A percentile compares a stretch with the other conserved stretches of the same genome.
These are phyloP conservation scores for Melipona beecheii DNA, from an alignment of 2,888 invertebrate species.

Conservation along the genomic window DNA sequence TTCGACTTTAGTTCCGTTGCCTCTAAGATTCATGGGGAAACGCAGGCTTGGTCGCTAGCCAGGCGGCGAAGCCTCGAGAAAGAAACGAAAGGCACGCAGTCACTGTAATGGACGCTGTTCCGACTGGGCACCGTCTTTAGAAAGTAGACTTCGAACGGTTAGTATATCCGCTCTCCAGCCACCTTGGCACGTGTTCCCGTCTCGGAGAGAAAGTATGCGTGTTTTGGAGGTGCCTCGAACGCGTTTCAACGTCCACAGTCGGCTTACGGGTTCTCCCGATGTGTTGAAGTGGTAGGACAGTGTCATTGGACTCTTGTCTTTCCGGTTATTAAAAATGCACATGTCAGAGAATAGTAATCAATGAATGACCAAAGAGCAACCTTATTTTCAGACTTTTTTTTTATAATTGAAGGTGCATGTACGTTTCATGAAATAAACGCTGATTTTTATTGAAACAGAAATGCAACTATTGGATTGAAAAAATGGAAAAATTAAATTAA, in stretches of 20 bases:
- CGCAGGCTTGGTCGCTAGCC: not conserved
- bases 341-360: not conserved
- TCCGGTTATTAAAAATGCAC: slow-evolving; percentile 42
- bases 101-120: slow-evolving; percentile 46
- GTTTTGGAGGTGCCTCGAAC: slow-evolving; percentile 22
- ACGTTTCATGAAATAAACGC: not conserved
- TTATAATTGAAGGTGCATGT: not conserved
- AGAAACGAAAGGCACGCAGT: slow-evolving; percentile 14
- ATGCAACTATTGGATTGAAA: not conserved
- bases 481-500: too few relatives aligned
- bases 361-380: not conserved
- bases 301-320: slow-evolving; percentile 45
- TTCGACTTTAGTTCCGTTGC: not conserved
- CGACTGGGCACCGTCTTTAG: slow-evolving; percentile 49
- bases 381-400: not conserved
- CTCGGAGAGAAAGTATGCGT: slow-evolving; percentile 61
- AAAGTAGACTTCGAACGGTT: slow-evolving; percentile 62
- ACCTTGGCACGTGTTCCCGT: slow-evolving; percentile 52
- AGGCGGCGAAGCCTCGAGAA: not conserved
- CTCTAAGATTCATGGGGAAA: not conserved
- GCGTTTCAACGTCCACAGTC: slow-evolving; percentile 12
- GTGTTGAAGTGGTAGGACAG: slow-evolving; percentile 1
- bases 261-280: not conserved
- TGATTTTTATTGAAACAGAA: not conserved
- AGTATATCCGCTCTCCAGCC: slow-evolving; percentile 40